A percentile compares a stretch with the other conserved stretches of the same genome.
Conservation (phyloP, 2,113 vertebrate species). For the Engraulis encrasicolus region DNA sequence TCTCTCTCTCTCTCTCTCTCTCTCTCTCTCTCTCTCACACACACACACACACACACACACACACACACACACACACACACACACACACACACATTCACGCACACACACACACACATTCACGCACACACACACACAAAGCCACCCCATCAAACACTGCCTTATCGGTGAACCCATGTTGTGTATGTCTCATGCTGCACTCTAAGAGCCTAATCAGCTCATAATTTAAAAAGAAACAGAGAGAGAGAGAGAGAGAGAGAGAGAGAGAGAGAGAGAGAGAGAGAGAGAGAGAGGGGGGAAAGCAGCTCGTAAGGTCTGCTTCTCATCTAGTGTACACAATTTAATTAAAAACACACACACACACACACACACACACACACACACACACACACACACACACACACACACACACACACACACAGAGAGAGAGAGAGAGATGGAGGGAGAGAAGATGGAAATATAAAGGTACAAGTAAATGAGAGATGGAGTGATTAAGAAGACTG, state of each 20-base stretch:
- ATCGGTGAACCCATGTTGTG: slow-evolving; percentile 9
- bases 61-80: slow-evolving; percentile 8
- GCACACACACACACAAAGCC: background rate
- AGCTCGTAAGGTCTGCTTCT: slow-evolving; percentile 6
- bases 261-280: slow-evolving; percentile 5
- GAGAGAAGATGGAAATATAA: background rate
- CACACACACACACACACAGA: background rate
- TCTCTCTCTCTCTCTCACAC: no score
- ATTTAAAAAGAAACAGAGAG: background rate
- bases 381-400: background rate
- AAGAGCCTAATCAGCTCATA: slow-evolving; percentile 3
- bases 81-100: background rate
- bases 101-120: background rate
- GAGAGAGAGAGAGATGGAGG: background rate
- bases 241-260: background rate
- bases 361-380: background rate
- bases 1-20: no score
- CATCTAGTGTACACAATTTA: background rate
- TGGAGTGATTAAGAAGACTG: background rate
- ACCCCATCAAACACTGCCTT: background rate
- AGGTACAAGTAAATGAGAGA: background rate
- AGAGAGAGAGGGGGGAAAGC: background rate
- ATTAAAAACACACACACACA: background rate
- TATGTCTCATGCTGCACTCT: slow-evolving; percentile 12
- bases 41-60: background rate